Base-by-base conservation (phyloP, 1,140 invertebrate genomes). In the Ostrea denselamellosa region DNA sequence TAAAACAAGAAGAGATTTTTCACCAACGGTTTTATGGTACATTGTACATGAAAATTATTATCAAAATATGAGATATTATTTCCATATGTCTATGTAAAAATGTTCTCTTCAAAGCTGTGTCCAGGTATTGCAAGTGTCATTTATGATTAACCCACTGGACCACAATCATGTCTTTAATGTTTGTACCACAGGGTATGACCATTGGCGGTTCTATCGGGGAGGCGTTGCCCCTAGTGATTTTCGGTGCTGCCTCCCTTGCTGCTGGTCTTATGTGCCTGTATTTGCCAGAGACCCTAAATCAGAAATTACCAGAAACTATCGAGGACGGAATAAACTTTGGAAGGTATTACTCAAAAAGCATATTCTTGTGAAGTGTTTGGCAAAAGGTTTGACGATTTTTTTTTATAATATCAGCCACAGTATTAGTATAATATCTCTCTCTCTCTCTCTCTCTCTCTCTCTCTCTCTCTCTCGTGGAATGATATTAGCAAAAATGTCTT, bases 251-350 rank as follows among this genome's bases (percentile, higher is more conserved):
- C 17, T 86, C 89, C 10, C 9, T 92, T 12, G 14, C 85, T 14
- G 92, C 89, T 0, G 92, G 89, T 12, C 19, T 88, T 22, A 81
- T 90, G 34, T 83, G 88, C 51, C 81, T 92, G 2, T n/a, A 88
- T 8, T 83, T 92, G 34, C 92, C 92, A 34, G 92, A 92, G 83
- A 92, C 92, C 1, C 81, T 90, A 5, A 81, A 86, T 53, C 83
- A 87, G 81, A 83, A 86, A 25, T 65, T 92, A 28, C 92, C 92
- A 17, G 91, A 92, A 65, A 92, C 90, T 2, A 87, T 92, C 2
- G 86, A 88, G 22, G 92, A 92, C 53, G 89, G 86, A 52, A 90
- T 86, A 44, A 77, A 83, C 12, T 90, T 92, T 86, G 86, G 85
- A 9, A 90, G 83, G 91, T 92, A 81, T 25, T 44, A 44, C 34